phyloP scores from a whole-genome alignment of 2,113 vertebrate genomes.

The Agapornis roseicollis region DNA sequence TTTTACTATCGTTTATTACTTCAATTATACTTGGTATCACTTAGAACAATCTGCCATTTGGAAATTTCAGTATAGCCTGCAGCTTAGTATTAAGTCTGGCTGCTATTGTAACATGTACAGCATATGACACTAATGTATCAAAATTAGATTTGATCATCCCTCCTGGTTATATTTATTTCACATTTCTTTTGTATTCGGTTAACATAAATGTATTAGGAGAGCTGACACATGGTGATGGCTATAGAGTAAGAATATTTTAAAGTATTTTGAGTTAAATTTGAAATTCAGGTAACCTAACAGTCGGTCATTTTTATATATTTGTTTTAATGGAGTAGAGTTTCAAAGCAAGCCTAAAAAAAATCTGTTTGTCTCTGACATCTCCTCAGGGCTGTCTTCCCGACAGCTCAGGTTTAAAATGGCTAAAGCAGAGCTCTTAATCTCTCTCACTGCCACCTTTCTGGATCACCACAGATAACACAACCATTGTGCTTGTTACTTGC shows the following conservation, averaged over 20 bases:
- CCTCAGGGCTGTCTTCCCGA: conserved; percentile 48
- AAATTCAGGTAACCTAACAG: conserved; percentile 76
- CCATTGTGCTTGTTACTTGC: conserved; percentile 18
- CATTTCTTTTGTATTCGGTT: conserved; percentile 93
- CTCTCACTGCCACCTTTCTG: conserved; percentile 54
- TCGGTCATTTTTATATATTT: conserved; percentile 71
- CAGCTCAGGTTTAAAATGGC: conserved; percentile 39
- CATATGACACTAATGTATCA: conserved; percentile 93
- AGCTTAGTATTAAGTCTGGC: conserved; percentile 83
- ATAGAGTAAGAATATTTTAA: conserved; percentile 84
- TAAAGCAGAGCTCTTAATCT: conserved; percentile 56
- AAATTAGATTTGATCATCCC: conserved; percentile 94
- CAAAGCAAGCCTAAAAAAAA: conserved; percentile 46
- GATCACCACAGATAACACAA: conserved; percentile 5
- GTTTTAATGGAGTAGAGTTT: conserved; percentile 65
- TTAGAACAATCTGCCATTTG: conserved; percentile 84
- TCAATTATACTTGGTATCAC: conserved; percentile 84
- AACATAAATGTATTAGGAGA: conserved; percentile 84
- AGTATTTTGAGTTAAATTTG: conserved; percentile 78
- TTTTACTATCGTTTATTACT: conserved; percentile 85
- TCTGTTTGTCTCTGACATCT: conserved; percentile 35
- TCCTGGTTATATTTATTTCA: conserved; percentile 94
- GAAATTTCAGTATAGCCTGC: conserved; percentile 83
- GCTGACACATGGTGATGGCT: conserved; percentile 81
- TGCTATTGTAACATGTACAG: conserved; percentile 84